phyloP scores from a whole-genome alignment of 1,140 invertebrate genomes.

The Nasonia giraulti region DNA sequence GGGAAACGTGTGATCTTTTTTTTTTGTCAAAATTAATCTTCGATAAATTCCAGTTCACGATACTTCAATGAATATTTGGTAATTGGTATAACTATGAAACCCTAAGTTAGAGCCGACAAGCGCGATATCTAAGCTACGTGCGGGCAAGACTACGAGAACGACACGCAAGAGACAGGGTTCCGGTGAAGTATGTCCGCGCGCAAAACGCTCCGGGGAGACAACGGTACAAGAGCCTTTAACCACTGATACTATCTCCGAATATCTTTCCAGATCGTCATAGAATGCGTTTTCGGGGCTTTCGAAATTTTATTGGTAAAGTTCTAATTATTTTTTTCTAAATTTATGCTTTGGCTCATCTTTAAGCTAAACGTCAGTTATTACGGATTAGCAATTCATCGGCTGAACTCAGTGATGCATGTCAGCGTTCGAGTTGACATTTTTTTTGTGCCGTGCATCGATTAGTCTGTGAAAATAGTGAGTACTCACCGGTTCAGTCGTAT shows the following conservation, averaged over 20 bases:
- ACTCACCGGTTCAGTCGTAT: constrained; percentile 91
- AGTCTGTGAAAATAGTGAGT: background rate
- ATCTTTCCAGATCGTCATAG: too few species aligned
- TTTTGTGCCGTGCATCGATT: background rate
- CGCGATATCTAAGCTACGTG: background rate
- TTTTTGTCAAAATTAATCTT: too few species aligned
- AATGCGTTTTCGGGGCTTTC: background rate
- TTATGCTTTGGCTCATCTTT: too few species aligned
- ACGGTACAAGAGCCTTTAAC: background rate
- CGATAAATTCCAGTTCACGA: too few species aligned
- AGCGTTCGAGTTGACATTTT: background rate
- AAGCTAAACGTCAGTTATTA: too few species aligned
- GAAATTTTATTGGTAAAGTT: background rate
- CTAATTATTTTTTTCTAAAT: background rate
- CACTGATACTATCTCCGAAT: too few species aligned
- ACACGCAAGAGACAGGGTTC: background rate
- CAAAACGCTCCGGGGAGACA: background rate
- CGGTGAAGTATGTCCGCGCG: background rate
- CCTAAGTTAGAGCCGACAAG: background rate
- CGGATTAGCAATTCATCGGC: background rate
- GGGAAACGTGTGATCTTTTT: too few species aligned
- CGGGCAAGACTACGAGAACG: background rate
- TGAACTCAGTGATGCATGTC: background rate
- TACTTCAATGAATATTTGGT: too few species aligned
- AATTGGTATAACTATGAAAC: too few species aligned